Percentiles rank a stretch among this genome's conserved stretches.
Conservation (phyloP, 1,140 invertebrate genomes). For the Trichogramma pretiosum region DNA sequence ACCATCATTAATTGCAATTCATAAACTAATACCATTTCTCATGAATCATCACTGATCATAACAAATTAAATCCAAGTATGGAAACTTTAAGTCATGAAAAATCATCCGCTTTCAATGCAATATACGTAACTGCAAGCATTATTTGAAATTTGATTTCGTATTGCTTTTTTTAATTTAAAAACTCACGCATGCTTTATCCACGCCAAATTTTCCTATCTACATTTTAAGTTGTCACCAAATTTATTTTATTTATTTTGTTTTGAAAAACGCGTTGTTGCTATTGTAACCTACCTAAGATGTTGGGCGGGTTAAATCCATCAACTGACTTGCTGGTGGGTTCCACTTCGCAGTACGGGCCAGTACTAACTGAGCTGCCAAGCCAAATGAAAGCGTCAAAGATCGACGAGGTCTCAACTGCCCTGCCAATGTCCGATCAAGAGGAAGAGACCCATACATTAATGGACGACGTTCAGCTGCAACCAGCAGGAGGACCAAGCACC, state of each 20-base stretch:
- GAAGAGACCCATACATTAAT: constrained; percentile 43
- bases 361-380: constrained; percentile 43
- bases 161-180: no score
- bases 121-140: no score
- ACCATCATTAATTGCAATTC: no score
- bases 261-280: constrained; percentile 39
- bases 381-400: constrained; percentile 31
- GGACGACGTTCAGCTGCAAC: constrained; percentile 32
- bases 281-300: constrained; percentile 41
- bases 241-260: constrained; percentile 41
- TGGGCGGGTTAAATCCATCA: constrained; percentile 47
- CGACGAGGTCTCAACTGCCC: constrained; percentile 26
- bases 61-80: no score
- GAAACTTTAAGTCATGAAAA: no score
- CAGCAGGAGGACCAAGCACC: constrained; percentile 25
- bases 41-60: no score
- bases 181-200: no score
- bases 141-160: no score
- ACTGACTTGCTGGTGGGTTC: constrained; percentile 49
- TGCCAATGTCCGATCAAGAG: constrained; percentile 42
- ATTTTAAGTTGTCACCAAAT: no score
- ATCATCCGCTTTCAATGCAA: no score
- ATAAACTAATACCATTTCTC: no score
- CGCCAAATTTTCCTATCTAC: no score
- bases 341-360: constrained; percentile 47